A percentile compares a stretch with the other conserved stretches of the same genome.
These are phyloP conservation scores for Plectrocnemia conspersa DNA, from an alignment of 1,140 invertebrate species.

Conservation along the genomic window DNA sequence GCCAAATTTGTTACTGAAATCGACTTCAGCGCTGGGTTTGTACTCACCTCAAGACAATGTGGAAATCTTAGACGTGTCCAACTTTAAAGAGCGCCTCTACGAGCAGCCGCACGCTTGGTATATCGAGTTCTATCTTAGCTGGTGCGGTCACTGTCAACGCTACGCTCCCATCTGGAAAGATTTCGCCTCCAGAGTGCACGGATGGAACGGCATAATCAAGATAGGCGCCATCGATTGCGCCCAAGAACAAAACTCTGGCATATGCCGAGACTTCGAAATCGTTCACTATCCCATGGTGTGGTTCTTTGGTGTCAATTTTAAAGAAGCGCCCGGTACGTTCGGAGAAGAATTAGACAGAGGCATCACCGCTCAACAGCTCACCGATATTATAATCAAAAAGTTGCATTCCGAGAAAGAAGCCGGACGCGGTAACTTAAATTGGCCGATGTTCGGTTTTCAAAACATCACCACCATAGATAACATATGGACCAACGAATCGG, in stretches of 20 bases:
- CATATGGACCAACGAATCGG: slow-evolving; percentile 44
- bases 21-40: slow-evolving; percentile 8
- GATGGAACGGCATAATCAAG: slow-evolving; percentile 51
- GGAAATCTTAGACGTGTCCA: slow-evolving; percentile 36
- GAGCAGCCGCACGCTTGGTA: slow-evolving; percentile 60
- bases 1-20: background rate
- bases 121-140: slow-evolving; percentile 85
- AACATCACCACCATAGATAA: slow-evolving; percentile 45
- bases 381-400: slow-evolving; percentile 52
- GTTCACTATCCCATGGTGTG: slow-evolving; percentile 79
- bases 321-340: slow-evolving; percentile 50
- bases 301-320: slow-evolving; percentile 64
- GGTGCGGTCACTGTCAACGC: slow-evolving; percentile 80
- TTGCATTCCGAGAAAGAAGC: slow-evolving; percentile 58
- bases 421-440: slow-evolving; percentile 51
- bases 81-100: slow-evolving; percentile 57
- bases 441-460: slow-evolving; percentile 59
- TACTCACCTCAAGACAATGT: slow-evolving; percentile 28
- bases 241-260: slow-evolving; percentile 67
- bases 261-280: slow-evolving; percentile 81
- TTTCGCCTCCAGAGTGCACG: slow-evolving; percentile 59
- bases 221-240: slow-evolving; percentile 64
- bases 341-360: slow-evolving; percentile 56
- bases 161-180: slow-evolving; percentile 77
- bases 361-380: slow-evolving; percentile 53